phyloP scores from a whole-genome alignment of 1,140 invertebrate genomes.

The Cydia amplana region DNA sequence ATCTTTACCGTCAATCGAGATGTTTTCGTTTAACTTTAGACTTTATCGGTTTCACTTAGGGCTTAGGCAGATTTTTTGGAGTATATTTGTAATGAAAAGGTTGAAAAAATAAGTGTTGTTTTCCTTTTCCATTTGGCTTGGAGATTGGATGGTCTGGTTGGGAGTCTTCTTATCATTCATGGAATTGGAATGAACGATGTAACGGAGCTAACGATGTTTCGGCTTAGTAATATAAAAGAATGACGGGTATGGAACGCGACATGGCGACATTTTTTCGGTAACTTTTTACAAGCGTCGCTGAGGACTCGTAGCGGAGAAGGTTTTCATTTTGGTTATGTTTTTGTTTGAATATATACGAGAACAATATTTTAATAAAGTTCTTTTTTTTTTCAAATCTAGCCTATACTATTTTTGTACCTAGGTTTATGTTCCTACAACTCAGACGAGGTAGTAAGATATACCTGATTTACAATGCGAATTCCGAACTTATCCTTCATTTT shows the following conservation, averaged over 20 bases:
- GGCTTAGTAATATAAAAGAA: conserved; percentile 5
- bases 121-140: conserved; percentile 22
- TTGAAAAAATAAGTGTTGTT: conserved; percentile 23
- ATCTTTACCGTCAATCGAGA: conserved; percentile 39
- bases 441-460: too few relatives aligned
- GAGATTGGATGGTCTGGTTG: conserved; percentile 19
- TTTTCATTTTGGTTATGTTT: too few relatives aligned
- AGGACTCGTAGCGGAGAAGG: too few relatives aligned
- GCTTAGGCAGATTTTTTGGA: background rate
- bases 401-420: too few relatives aligned
- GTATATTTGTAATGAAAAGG: background rate
- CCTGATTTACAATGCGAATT: too few relatives aligned
- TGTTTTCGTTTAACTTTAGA: conserved; percentile 7
- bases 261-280: background rate
- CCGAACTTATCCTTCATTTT: too few relatives aligned
- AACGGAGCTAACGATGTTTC: conserved; percentile 8
- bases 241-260: background rate
- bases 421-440: too few relatives aligned
- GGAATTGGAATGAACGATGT: conserved; percentile 9
- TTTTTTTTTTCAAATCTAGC: too few relatives aligned
- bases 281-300: too few relatives aligned
- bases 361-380: too few relatives aligned
- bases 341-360: too few relatives aligned
- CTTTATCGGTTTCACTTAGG: background rate
- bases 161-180: conserved; percentile 26